phyloP scores from a whole-genome alignment of 1,140 invertebrate species.

The Papilio machaon region DNA sequence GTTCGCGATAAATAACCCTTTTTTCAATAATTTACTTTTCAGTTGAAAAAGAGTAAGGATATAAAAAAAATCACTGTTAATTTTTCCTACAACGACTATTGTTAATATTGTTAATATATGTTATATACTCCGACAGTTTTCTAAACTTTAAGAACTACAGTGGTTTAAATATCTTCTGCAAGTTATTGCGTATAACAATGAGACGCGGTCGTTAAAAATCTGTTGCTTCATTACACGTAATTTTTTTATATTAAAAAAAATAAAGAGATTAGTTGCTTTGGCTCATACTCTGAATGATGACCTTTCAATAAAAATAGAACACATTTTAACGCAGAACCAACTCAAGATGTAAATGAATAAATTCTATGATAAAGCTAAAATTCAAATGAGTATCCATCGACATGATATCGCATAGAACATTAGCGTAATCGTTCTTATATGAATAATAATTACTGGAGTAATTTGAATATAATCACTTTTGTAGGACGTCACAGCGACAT shows the following conservation, averaged over 20 bases:
- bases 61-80: not conserved
- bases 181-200: too few relatives aligned
- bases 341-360: not conserved
- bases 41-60: not conserved
- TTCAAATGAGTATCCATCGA: slow-evolving; percentile 31
- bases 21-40: slow-evolving; percentile 6
- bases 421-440: slow-evolving; percentile 39
- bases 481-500: slow-evolving; percentile 42
- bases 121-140: too few relatives aligned
- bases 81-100: too few relatives aligned
- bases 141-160: too few relatives aligned
- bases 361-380: slow-evolving; percentile 19
- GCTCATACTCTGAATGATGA: too few relatives aligned
- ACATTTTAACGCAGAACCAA: not conserved
- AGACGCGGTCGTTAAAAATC: too few relatives aligned
- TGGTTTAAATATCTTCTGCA: too few relatives aligned
- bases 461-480: slow-evolving; percentile 48
- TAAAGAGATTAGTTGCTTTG: too few relatives aligned
- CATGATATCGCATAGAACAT: slow-evolving; percentile 17
- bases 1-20: slow-evolving; percentile 25
- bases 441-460: slow-evolving; percentile 44
- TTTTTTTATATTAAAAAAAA: too few relatives aligned
- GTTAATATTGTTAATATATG: too few relatives aligned
- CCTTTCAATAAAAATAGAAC: too few relatives aligned
- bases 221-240: too few relatives aligned